Percentiles rank a stretch among this genome's conserved stretches.
Conservation (phyloP, 2,797 vertebrate species). For the Muraenolepis orangiensis region DNA sequence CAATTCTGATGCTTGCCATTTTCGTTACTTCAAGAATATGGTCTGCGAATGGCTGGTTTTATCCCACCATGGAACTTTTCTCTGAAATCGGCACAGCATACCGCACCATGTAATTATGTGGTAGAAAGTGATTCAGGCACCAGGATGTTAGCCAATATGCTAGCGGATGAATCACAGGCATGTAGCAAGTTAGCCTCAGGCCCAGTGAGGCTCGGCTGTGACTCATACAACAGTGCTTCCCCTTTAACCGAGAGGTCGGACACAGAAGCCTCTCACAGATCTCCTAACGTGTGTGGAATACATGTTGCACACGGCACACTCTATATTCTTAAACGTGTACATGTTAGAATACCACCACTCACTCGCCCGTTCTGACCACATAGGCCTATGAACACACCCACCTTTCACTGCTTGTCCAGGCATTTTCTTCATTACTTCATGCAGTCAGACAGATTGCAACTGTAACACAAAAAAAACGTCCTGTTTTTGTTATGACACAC, state of each 20-base stretch:
- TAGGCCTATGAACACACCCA: slow-evolving; percentile 19
- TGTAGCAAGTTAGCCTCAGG: slow-evolving; percentile 36
- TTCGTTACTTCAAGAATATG: slow-evolving; percentile 7
- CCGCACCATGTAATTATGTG: slow-evolving; percentile 36
- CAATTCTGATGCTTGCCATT: slow-evolving; percentile 10
- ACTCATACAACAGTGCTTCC: slow-evolving; percentile 54
- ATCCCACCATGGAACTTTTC: slow-evolving; percentile 31
- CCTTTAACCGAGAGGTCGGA: slow-evolving; percentile 26
- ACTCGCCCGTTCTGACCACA: slow-evolving; percentile 15
- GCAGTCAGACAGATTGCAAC: slow-evolving; percentile 32
- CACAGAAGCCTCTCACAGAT: slow-evolving; percentile 9
- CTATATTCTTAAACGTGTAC: neutral
- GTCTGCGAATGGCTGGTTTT: neutral
- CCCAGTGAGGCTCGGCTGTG: slow-evolving; percentile 40
- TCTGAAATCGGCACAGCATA: slow-evolving; percentile 21
- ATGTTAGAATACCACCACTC: slow-evolving; percentile 10
- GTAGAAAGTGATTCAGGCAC: slow-evolving; percentile 39
- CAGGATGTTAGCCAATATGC: slow-evolving; percentile 65
- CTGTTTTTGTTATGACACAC: neutral
- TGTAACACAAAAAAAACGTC: neutral
- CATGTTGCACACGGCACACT: slow-evolving; percentile 28
- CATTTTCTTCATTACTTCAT: neutral
- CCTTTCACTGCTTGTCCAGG: slow-evolving; percentile 15
- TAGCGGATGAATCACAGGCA: slow-evolving; percentile 55
- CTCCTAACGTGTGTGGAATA: slow-evolving; percentile 15